A percentile compares a stretch with the other conserved stretches of the same genome.
Conservation (phyloP, 2,113 vertebrate species). For the Leucopternis melanops region DNA sequence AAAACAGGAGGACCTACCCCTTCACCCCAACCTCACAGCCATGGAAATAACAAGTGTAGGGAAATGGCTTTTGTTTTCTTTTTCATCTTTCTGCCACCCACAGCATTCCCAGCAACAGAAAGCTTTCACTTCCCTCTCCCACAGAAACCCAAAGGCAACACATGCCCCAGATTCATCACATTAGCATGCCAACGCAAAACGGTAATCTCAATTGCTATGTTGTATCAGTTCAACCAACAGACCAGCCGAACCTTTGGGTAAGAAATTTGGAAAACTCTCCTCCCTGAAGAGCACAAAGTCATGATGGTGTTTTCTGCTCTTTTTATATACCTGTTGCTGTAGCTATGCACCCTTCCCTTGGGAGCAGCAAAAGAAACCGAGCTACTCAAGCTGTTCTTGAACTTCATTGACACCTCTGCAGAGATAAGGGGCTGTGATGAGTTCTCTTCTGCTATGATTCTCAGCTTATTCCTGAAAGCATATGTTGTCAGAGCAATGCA, state of each 20-base stretch:
- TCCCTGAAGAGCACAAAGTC: background rate
- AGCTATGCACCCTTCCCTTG: background rate
- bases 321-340: background rate
- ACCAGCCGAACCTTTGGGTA: background rate
- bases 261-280: background rate
- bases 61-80: background rate
- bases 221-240: background rate
- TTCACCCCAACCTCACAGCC: background rate
- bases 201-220: background rate
- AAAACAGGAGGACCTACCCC: background rate
- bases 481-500: background rate
- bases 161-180: background rate
- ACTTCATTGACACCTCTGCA: background rate
- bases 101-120: background rate
- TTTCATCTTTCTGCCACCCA: background rate
- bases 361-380: background rate
- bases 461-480: background rate
- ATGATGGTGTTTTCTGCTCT: background rate
- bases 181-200: background rate
- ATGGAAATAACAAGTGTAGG: background rate
- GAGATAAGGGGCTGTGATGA: background rate
- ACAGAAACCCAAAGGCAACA: background rate
- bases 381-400: background rate
- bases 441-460: background rate
- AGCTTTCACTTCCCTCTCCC: background rate